A percentile compares a stretch with the other conserved stretches of the same genome.
These are phyloP conservation scores for Smittia sp. DNA, from an alignment of 2,888 invertebrate genomes.

Conservation along the genomic window DNA sequence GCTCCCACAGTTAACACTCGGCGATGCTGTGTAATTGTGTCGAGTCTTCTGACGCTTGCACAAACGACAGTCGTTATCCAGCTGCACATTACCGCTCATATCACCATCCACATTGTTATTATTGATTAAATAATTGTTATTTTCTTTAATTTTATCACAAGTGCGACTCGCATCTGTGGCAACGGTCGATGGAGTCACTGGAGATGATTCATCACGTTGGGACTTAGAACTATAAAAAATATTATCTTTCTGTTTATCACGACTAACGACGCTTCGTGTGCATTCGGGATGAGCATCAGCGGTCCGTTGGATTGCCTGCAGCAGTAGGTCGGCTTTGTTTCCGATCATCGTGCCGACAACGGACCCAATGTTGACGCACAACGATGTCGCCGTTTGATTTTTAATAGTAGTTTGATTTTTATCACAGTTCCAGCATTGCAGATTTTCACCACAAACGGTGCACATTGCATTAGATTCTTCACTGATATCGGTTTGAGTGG, in stretches of 20 bases:
- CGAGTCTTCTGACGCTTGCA: constrained; percentile 54
- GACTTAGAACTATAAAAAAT: constrained; percentile 41
- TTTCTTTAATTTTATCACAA: constrained; percentile 34
- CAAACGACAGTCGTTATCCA: constrained; percentile 49
- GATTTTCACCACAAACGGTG: constrained; percentile 50
- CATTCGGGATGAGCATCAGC: constrained; percentile 49
- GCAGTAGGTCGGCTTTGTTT: constrained; percentile 57
- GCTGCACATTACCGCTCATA: neutral
- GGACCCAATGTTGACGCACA: neutral
- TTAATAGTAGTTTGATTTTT: constrained; percentile 40
- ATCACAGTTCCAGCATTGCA: constrained; percentile 51
- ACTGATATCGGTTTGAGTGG: constrained; percentile 50
- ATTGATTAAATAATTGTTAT: neutral
- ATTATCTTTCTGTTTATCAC: constrained; percentile 44
- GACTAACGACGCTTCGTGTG: constrained; percentile 43
- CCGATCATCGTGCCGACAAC: constrained; percentile 42
- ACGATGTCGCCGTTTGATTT: constrained; percentile 45
- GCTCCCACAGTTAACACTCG: neutral
- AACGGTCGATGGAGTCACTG: constrained; percentile 50
- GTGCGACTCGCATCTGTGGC: constrained; percentile 45
- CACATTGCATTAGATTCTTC: constrained; percentile 44
- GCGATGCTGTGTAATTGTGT: constrained; percentile 47
- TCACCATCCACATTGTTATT: constrained; percentile 25
- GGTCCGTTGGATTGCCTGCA: constrained; percentile 59
- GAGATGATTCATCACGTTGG: constrained; percentile 48